phyloP scores from a whole-genome alignment of 2,113 vertebrate genomes.

The Tachysurus fulvidraco region DNA sequence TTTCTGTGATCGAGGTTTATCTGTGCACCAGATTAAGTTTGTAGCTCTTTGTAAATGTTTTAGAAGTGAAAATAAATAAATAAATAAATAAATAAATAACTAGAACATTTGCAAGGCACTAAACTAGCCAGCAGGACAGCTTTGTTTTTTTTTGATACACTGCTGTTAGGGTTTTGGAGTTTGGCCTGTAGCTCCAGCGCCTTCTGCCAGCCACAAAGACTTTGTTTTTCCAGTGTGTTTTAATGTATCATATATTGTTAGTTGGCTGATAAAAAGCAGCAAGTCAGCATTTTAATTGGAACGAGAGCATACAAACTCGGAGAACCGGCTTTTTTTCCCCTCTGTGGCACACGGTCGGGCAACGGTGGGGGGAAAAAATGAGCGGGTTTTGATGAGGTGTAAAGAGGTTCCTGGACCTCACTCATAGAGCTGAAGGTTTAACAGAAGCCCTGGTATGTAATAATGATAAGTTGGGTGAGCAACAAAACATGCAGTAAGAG shows the following conservation, averaged over 20 bases:
- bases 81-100: no score
- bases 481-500: conserved; percentile 6
- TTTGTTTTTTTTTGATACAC: conserved; percentile 15
- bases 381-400: conserved; percentile 34
- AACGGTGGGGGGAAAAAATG: not conserved
- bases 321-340: conserved; percentile 12
- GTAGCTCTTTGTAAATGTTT: not conserved
- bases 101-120: not conserved
- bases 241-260: conserved; percentile 30
- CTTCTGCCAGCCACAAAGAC: conserved; percentile 20
- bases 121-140: conserved; percentile 5
- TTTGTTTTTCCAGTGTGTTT: conserved; percentile 44
- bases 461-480: conserved; percentile 24
- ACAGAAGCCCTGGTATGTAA: conserved; percentile 24
- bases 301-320: conserved; percentile 18
- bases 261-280: conserved; percentile 27
- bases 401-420: conserved; percentile 35
- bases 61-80: not conserved
- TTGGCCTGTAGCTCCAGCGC: conserved; percentile 23
- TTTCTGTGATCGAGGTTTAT: not conserved
- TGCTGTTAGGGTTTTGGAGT: conserved; percentile 26
- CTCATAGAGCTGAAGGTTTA: conserved; percentile 25
- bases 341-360: conserved; percentile 13
- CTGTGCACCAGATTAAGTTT: not conserved
- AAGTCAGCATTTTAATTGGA: conserved; percentile 46